Evolutionary conservation across 64 coral and sea anemone species (phyloP).

Genomic region (Pocillopora damicornis): DNA sequence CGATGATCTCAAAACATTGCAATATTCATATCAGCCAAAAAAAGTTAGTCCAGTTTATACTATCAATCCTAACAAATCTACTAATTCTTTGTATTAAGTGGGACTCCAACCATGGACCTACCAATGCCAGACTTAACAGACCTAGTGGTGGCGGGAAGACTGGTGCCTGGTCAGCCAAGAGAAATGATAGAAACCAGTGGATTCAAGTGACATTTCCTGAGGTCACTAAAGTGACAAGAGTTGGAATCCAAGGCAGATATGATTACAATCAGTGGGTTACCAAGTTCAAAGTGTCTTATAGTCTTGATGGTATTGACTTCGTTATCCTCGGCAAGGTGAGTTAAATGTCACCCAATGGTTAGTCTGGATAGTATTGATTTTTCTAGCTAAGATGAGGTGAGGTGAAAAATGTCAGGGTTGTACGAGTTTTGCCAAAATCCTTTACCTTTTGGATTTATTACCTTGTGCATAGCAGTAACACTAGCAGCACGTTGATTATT

Average conservation of each 20-base stretch:
- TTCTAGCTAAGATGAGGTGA: too few species aligned
- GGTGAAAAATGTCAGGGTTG: too few species aligned
- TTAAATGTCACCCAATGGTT: neutral
- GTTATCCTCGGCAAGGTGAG: neutral
- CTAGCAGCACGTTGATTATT: too few species aligned
- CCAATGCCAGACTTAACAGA: neutral
- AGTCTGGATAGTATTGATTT: too few species aligned
- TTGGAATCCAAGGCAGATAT: slow-evolving; percentile 7
- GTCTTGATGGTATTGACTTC: neutral
- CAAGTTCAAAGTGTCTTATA: neutral
- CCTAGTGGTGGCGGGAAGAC: neutral
- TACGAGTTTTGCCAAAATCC: too few species aligned
- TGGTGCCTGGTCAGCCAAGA: neutral
- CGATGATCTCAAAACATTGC: too few species aligned
- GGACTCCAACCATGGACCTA: neutral
- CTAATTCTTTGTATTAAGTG: neutral
- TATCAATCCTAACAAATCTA: neutral
- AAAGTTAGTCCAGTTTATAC: too few species aligned
- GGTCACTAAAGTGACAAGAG: neutral
- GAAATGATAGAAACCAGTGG: slow-evolving; percentile 4
- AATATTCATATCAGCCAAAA: too few species aligned
- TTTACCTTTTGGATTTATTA: too few species aligned
- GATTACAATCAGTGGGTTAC: neutral
- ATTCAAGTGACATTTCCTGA: slow-evolving; percentile 4
- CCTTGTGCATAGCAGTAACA: too few species aligned